phyloP scores from a whole-genome alignment of 2,113 vertebrate species.

The Xiphophorus maculatus region DNA sequence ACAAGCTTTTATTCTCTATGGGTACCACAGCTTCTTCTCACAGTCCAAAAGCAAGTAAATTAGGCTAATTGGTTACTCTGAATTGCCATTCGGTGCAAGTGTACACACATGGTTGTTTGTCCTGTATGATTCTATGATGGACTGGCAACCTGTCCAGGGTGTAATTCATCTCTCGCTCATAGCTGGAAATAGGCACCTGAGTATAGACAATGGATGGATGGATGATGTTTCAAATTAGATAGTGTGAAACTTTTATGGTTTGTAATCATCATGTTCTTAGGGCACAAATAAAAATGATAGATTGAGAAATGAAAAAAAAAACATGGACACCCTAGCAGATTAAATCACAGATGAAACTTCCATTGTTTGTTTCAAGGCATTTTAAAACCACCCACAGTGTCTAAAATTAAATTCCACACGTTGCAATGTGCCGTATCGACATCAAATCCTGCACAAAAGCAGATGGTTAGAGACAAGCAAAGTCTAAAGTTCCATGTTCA shows the following conservation, averaged over 20 bases:
- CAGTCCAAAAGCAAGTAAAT: no score
- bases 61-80: not conserved
- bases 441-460: conserved; percentile 42
- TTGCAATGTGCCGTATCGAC: conserved; percentile 15
- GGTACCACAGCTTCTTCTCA: no score
- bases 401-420: conserved; percentile 16
- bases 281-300: not conserved
- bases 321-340: not conserved
- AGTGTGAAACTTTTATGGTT: not conserved
- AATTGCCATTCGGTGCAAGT: not conserved
- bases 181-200: not conserved
- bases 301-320: not conserved
- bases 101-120: no score
- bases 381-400: conserved; percentile 1
- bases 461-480: conserved; percentile 64
- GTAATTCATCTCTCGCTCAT: not conserved
- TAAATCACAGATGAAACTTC: not conserved
- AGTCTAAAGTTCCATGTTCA: conserved; percentile 60
- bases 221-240: not conserved
- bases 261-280: not conserved
- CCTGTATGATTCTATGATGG: not conserved
- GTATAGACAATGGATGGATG: not conserved
- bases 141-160: not conserved
- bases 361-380: not conserved
- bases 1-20: no score